phyloP scores from a whole-genome alignment of 2,797 vertebrate species.

The Lerista edwardsae region DNA sequence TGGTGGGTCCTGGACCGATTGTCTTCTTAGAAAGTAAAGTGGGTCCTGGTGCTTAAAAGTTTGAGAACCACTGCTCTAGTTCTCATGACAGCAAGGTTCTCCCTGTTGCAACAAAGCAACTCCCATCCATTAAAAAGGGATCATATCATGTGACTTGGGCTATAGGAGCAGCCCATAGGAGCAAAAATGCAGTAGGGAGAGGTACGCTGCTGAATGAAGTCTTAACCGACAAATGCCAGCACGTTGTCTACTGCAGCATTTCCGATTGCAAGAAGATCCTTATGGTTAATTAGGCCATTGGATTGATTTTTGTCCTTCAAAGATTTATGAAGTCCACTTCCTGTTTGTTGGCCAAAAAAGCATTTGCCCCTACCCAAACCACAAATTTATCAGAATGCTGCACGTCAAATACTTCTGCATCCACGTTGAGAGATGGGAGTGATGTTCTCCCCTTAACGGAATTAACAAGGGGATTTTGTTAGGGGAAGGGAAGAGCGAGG shows the following conservation, averaged over 20 bases:
- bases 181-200: not conserved
- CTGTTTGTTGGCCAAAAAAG: not conserved
- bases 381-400: slow-evolving; percentile 7
- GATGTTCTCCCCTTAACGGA: slow-evolving; percentile 25
- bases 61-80: too few relatives aligned
- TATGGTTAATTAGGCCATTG: not conserved
- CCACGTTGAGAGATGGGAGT: not conserved
- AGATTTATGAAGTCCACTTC: slow-evolving; percentile 14
- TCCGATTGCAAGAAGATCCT: not conserved
- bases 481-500: not conserved
- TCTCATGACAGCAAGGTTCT: too few relatives aligned
- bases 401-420: slow-evolving; percentile 36
- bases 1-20: too few relatives aligned
- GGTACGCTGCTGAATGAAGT: not conserved
- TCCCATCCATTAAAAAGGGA: not conserved
- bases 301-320: slow-evolving; percentile 15
- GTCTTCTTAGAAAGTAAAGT: too few relatives aligned
- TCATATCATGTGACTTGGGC: not conserved
- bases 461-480: slow-evolving; percentile 42
- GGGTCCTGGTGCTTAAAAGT: too few relatives aligned
- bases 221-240: not conserved
- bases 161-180: not conserved
- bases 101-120: not conserved
- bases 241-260: not conserved
- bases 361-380: not conserved